Evolutionary conservation across 2,113 vertebrate species (phyloP).

Genomic region (Melanerpes aurifrons): DNA sequence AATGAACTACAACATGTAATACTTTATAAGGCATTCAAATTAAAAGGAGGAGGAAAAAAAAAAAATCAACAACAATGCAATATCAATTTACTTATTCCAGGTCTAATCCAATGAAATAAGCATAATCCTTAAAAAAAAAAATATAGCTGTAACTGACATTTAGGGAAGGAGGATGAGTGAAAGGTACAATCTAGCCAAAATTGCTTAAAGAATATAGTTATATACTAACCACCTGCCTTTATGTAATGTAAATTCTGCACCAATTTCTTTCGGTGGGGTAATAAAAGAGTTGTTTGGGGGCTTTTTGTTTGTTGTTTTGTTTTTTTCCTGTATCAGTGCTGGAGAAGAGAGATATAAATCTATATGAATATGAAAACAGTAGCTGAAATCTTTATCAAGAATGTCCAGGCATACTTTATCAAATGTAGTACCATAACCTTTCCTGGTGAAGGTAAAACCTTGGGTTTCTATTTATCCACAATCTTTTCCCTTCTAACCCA

Average conservation of each 20-base stretch:
- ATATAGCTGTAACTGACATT: not conserved
- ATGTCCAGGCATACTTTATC: not conserved
- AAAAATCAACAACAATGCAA: not conserved
- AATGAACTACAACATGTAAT: constrained; percentile 46
- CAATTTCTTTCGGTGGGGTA: not conserved
- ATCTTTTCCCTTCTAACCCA: not conserved
- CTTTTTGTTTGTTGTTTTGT: too few species aligned
- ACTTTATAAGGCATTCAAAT: constrained; percentile 19
- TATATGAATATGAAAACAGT: not conserved
- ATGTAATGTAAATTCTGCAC: not conserved
- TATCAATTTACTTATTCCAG: constrained; percentile 18
- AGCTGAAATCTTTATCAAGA: not conserved
- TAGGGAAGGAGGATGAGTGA: not conserved
- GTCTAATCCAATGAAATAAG: not conserved
- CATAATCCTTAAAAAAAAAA: not conserved
- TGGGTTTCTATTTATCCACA: not conserved
- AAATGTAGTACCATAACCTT: not conserved
- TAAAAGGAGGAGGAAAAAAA: not conserved
- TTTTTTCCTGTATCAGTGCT: not conserved
- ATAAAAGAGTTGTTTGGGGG: not conserved
- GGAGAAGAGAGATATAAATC: not conserved
- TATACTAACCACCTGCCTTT: not conserved
- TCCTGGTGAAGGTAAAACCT: not conserved
- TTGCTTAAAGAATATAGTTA: not conserved
- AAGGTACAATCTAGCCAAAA: not conserved